Conservation (phyloP, 2,113 vertebrate genomes). For the Oncorhynchus keta region DNA sequence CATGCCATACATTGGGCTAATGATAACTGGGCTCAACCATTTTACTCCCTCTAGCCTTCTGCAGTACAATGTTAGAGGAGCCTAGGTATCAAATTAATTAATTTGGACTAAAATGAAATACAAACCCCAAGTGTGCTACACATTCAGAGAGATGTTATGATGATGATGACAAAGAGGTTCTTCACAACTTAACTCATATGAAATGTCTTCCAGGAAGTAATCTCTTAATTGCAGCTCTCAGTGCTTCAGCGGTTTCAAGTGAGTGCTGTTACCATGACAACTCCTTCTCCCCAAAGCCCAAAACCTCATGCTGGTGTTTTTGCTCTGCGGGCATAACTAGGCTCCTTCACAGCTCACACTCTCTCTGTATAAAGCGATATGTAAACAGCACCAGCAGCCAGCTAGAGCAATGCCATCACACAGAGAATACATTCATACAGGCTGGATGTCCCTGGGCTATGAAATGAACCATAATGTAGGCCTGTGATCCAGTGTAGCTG, state of each 20-base stretch:
- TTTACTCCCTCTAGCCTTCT: too few relatives aligned
- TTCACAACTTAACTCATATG: conserved; percentile 21
- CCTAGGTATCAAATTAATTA: too few relatives aligned
- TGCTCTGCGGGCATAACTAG: conserved; percentile 14
- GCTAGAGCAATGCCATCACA: conserved; percentile 19
- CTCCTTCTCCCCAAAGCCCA: conserved; percentile 21
- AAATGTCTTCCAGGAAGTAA: conserved; percentile 44
- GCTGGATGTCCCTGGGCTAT: neutral
- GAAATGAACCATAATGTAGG: neutral
- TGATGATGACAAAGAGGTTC: conserved; percentile 18
- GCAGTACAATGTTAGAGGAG: too few relatives aligned
- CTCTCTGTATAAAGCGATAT: conserved; percentile 21
- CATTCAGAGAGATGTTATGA: neutral
- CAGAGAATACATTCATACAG: conserved; percentile 17
- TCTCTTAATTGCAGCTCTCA: conserved; percentile 47
- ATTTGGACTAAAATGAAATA: too few relatives aligned
- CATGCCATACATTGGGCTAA: too few relatives aligned
- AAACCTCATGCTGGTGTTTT: conserved; percentile 25
- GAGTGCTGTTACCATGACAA: conserved; percentile 62
- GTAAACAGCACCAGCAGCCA: neutral
- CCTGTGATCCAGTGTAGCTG: neutral
- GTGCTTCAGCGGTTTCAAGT: conserved; percentile 12
- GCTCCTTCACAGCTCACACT: neutral
- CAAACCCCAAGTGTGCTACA: too few relatives aligned
- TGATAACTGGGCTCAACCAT: too few relatives aligned